phyloP scores from a whole-genome alignment of 2,888 invertebrate genomes.

The Dicycla oo region DNA sequence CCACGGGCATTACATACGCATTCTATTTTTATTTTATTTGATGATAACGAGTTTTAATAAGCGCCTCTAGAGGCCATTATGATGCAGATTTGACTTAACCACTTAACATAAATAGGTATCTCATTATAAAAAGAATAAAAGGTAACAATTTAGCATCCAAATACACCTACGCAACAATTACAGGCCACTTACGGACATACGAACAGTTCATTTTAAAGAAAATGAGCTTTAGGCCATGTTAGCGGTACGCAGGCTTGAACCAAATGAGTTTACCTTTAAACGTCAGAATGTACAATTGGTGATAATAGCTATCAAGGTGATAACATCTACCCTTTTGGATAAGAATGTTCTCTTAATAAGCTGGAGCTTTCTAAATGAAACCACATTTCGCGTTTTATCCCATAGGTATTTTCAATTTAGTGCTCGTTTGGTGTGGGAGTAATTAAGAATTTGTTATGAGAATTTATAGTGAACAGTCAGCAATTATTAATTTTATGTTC shows the following conservation, averaged over 20 bases:
- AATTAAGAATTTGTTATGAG: constrained; percentile 11
- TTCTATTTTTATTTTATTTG: constrained; percentile 40
- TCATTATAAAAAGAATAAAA: constrained; percentile 65
- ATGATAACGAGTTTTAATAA: constrained; percentile 30
- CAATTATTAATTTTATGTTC: constrained; percentile 1
- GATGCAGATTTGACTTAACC: constrained; percentile 39
- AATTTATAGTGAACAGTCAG: constrained; percentile 8
- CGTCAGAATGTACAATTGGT: constrained; percentile 45
- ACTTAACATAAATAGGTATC: constrained; percentile 51
- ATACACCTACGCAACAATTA: constrained; percentile 73
- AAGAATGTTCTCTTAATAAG: constrained; percentile 35
- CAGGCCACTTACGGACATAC: constrained; percentile 70
- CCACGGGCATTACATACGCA: constrained; percentile 10
- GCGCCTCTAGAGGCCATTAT: constrained; percentile 29
- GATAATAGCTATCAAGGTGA: constrained; percentile 51
- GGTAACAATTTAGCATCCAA: constrained; percentile 56
- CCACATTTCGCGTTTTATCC: constrained; percentile 30
- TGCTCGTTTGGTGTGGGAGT: constrained; percentile 18
- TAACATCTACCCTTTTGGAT: constrained; percentile 43
- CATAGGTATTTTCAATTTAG: constrained; percentile 23
- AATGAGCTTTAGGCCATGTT: constrained; percentile 65
- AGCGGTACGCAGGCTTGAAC: constrained; percentile 44
- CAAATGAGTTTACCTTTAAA: constrained; percentile 54
- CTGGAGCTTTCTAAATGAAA: constrained; percentile 38
- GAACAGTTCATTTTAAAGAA: constrained; percentile 67